phyloP scores from a whole-genome alignment of 2,113 vertebrate genomes.

The Oryzias curvinotus region DNA sequence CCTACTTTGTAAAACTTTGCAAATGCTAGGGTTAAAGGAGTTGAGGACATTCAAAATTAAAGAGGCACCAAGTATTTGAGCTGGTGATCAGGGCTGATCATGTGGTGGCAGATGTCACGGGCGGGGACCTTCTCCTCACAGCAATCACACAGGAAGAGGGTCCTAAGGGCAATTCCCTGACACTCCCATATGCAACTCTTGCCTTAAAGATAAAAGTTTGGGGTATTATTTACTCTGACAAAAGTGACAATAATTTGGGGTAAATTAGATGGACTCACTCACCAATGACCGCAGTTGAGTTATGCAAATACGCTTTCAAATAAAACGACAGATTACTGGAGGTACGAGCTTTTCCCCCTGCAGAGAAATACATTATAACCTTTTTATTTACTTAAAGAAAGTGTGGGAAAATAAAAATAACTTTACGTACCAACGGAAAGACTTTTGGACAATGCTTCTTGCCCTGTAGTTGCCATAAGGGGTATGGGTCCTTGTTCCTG shows the following conservation, averaged over 20 bases:
- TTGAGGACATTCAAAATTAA: too few species aligned
- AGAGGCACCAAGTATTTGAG: slow-evolving; percentile 37
- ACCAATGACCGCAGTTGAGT: slow-evolving; percentile 40
- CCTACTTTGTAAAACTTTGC: too few species aligned
- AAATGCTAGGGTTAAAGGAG: too few species aligned
- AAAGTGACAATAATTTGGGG: background rate
- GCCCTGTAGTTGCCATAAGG: background rate
- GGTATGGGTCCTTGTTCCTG: too few species aligned
- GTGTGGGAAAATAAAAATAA: background rate
- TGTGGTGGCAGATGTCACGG: slow-evolving; percentile 34
- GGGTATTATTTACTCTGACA: background rate
- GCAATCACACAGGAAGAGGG: slow-evolving; percentile 61
- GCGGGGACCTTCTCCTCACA: slow-evolving; percentile 18
- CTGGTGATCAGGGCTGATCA: slow-evolving; percentile 32
- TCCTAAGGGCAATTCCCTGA: background rate
- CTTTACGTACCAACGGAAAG: slow-evolving; percentile 3
- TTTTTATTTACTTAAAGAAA: background rate
- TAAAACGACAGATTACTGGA: slow-evolving; percentile 30
- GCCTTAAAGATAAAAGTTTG: slow-evolving; percentile 36
- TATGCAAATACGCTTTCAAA: slow-evolving; percentile 13
- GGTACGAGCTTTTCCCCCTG: slow-evolving; percentile 18
- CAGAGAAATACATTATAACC: background rate
- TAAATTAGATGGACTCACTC: slow-evolving; percentile 7
- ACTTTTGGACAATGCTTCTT: background rate
- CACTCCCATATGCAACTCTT: slow-evolving; percentile 53